Evolutionary conservation across 2,888 invertebrate genomes (phyloP).

Genomic region (Steinernema hermaphroditum): DNA sequence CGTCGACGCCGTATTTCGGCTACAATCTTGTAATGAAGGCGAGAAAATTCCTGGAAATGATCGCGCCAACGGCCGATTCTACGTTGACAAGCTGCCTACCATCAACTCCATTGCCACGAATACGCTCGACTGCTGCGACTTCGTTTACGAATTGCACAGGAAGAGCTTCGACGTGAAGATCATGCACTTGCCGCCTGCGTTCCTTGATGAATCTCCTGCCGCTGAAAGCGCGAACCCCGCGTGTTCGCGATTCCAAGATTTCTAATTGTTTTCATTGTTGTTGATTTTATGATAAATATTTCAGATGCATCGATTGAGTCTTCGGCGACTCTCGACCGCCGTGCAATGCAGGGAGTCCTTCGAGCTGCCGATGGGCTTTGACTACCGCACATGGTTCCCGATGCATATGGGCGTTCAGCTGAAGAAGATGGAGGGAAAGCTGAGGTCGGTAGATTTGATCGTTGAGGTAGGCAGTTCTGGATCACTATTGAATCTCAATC

Average conservation of each 20-base stretch:
- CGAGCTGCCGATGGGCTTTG: constrained; percentile 35
- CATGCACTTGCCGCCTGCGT: constrained; percentile 40
- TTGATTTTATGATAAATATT: constrained; percentile 36
- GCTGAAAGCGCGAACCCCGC: constrained; percentile 10
- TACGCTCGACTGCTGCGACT: constrained; percentile 38
- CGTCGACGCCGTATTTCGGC: constrained; percentile 32
- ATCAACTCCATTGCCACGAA: constrained; percentile 37
- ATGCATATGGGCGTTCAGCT: constrained; percentile 64
- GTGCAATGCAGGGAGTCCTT: constrained; percentile 33
- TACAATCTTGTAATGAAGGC: constrained; percentile 31
- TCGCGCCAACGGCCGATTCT: constrained; percentile 37
- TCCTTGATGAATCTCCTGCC: constrained; percentile 18
- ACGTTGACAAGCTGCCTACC: constrained; percentile 39
- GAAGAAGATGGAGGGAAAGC: constrained; percentile 62
- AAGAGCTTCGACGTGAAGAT: constrained; percentile 37
- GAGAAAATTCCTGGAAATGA: constrained; percentile 33
- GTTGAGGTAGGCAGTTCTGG: constrained; percentile 49
- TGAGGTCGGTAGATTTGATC: constrained; percentile 59
- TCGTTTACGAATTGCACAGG: constrained; percentile 38
- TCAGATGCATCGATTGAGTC: constrained; percentile 6
- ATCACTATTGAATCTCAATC: background rate
- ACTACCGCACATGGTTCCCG: constrained; percentile 44
- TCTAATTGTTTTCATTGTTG: constrained; percentile 20
- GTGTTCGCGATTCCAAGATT: constrained; percentile 33
- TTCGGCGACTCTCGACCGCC: constrained; percentile 16